Evolutionary conservation across 2,888 invertebrate species (phyloP).

Genomic region (Isotomurus palustris): DNA sequence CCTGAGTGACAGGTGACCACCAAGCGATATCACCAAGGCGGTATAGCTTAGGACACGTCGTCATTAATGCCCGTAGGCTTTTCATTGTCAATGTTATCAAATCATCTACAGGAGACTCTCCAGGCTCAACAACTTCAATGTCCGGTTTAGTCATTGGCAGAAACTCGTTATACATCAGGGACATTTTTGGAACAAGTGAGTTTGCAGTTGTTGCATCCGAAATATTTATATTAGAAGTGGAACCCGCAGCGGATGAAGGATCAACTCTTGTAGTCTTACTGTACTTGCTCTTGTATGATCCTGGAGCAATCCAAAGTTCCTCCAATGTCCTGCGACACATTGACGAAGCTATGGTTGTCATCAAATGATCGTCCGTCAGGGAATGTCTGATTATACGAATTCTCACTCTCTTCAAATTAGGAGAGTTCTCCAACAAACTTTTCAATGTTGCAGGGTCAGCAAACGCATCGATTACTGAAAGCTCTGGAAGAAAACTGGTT

Average conservation of each 20-base stretch:
- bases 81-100: slow-evolving; percentile 24
- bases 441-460: slow-evolving; percentile 27
- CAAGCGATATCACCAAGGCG: slow-evolving; percentile 30
- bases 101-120: slow-evolving; percentile 7
- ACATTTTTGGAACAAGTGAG: neutral
- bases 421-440: slow-evolving; percentile 28
- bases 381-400: slow-evolving; percentile 17
- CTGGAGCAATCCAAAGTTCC: slow-evolving; percentile 39
- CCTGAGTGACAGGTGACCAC: slow-evolving; percentile 21
- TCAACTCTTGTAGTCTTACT: too few relatives aligned
- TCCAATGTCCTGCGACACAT: slow-evolving; percentile 33
- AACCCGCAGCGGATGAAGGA: neutral
- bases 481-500: slow-evolving; percentile 23
- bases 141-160: neutral
- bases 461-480: slow-evolving; percentile 29
- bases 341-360: slow-evolving; percentile 21
- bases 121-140: neutral
- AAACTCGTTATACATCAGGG: too few relatives aligned
- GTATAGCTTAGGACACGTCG: slow-evolving; percentile 18
- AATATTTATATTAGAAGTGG: neutral
- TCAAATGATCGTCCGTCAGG: slow-evolving; percentile 20
- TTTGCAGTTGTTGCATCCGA: neutral
- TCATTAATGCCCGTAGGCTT: slow-evolving; percentile 12
- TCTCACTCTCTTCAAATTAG: slow-evolving; percentile 25
- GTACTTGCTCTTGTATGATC: neutral